Base-by-base conservation (phyloP, 1,140 invertebrate genomes). In the Centruroides vittatus region DNA sequence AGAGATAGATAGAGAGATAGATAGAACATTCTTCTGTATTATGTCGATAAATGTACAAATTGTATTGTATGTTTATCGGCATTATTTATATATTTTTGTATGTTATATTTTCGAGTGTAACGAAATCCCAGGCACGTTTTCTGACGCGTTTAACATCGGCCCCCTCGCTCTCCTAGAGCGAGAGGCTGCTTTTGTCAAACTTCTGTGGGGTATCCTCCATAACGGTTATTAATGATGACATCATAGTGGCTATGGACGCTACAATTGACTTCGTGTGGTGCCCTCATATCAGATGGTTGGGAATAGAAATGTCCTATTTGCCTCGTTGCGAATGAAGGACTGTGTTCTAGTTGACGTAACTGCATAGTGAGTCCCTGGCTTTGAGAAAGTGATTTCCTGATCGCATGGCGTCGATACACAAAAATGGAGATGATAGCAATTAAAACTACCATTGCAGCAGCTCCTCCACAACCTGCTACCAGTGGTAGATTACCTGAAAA, bases 261-360 rank as follows among this genome's bases (percentile, higher is more conserved):
- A 35, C 61, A 59, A 47, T 58, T 59, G 10, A 9, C 11, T 5
- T 46, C 35, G n/a, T 23, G n/a, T 6, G 41, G 41, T 41, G 5
- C 41, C 41, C 41, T 41, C 8, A 41, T 41, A 4, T 50, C 47
- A 6, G 12, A 12, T 3, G 55, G 62, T 8, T 54, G 47, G 35
- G 57, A 61, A 11, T 55, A 58, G 5, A 50, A 41, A 2, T 55
- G 13, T 5, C 13, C 51, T 5, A 35, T 8, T 7, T 59, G 56
- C 6, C 62, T 59, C 11, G 51, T 53, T 3, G 62, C 58, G 47
- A 57, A 67, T 11, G 66, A 67, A 6, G 67, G 67, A 35, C 65
- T 67, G 35, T 62, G 65, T n/a, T 67, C 67, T 47, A 67, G 34
- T 34, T 67, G 67, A 4, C 67, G 58, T 23, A 67, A 47, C 34